Conservation (phyloP, 2,797 vertebrate genomes). For the Cheirogaleus major region DNA sequence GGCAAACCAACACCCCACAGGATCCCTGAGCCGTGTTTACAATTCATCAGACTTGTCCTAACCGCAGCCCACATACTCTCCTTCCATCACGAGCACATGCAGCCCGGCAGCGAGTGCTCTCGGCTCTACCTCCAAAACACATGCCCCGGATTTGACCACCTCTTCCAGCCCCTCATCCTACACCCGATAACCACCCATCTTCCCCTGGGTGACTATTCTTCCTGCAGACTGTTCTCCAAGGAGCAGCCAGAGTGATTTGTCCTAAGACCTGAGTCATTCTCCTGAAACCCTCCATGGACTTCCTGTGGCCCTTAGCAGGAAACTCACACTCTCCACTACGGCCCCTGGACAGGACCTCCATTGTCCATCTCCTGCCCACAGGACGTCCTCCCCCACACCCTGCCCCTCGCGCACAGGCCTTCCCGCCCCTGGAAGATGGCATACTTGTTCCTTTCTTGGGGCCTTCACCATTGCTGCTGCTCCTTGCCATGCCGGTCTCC, state of each 20-base stretch:
- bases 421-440: background rate
- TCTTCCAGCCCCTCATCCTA: background rate
- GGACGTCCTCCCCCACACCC: background rate
- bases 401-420: background rate
- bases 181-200: background rate
- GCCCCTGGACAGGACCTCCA: background rate
- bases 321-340: rapidly evolving
- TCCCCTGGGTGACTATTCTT: background rate
- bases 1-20: background rate
- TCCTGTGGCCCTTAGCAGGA: background rate
- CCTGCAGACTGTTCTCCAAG: background rate
- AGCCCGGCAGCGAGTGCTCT: background rate
- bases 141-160: rapidly evolving
- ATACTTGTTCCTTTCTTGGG: background rate
- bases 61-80: background rate
- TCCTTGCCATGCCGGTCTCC: background rate
- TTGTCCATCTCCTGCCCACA: too few relatives aligned
- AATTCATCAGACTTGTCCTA: background rate
- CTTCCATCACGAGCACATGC: background rate
- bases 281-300: background rate
- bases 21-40: background rate
- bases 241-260: background rate
- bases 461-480: background rate
- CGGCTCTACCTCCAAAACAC: background rate
- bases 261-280: background rate